Conservation (phyloP, 1,140 invertebrate genomes). For the Caerostris extrusa region DNA sequence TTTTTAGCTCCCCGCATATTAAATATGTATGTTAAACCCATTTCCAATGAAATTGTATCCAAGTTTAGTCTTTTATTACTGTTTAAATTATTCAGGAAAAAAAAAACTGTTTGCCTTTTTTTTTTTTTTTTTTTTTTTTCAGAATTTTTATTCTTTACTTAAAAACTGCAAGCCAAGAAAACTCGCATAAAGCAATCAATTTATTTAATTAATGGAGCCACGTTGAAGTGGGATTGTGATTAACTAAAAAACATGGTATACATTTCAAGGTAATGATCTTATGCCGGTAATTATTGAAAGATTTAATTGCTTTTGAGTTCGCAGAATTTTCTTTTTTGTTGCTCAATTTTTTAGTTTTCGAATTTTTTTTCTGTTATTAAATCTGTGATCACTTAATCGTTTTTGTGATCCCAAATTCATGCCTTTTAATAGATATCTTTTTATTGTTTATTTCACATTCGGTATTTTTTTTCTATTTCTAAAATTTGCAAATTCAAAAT, state of each 20-base stretch:
- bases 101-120: too few species aligned
- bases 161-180: slow-evolving; percentile 21
- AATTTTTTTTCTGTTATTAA: too few species aligned
- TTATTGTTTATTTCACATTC: not conserved
- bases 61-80: slow-evolving; percentile 48
- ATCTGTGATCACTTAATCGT: slow-evolving; percentile 18
- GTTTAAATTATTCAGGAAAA: not conserved
- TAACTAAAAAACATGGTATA: slow-evolving; percentile 54
- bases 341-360: too few species aligned
- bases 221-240: not conserved
- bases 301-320: slow-evolving; percentile 9
- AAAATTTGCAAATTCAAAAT: not conserved
- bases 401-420: not conserved
- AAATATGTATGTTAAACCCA: slow-evolving; percentile 23
- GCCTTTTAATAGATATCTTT: not conserved
- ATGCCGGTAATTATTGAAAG: slow-evolving; percentile 28
- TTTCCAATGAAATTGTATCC: slow-evolving; percentile 46
- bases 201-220: slow-evolving; percentile 49
- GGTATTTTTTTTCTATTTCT: not conserved
- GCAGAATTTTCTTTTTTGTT: not conserved
- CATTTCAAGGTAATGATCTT: slow-evolving; percentile 17
- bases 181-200: slow-evolving; percentile 51
- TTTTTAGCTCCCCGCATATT: not conserved
- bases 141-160: not conserved
- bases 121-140: not conserved